Base-by-base conservation (phyloP, 2,797 vertebrate species). In the Benthosema pterotum region DNA sequence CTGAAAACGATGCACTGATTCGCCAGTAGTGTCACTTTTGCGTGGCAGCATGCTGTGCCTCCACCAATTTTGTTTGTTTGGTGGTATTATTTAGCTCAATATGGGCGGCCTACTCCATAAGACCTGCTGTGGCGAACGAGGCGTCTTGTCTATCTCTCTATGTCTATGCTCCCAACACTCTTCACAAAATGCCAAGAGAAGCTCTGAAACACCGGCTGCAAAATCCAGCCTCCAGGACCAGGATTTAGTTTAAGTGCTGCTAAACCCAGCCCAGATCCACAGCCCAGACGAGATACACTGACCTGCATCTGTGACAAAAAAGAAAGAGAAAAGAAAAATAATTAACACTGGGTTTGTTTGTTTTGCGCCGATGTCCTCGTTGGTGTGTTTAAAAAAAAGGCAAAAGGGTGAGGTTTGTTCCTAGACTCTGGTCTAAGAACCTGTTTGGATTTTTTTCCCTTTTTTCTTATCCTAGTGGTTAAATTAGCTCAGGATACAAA, bases 321-420 rank as follows among this genome's bases (percentile, higher is more conserved):
- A 72, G 9, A n/a, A 25, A 25, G 22, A 25, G 5, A 25, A 25
- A 12, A 52, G 3, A 52, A 19, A 17, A 52, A 52, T 1, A n/a
- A 50, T 46, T 90, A 90, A 92, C 92, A 85, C 91, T 90, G 94
- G 72, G 80, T 78, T 56, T 14, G 3, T n/a, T 46, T n/a, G 14
- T 72, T 66, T 43, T 51, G 67, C n/a, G 28, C 63, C 49, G 74
- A 51, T 43, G 60, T 19, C 14, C 38, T 45, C 28, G 22, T 45
- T 52, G 11, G 52, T 60, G 74, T 67, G 64, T 62, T 47, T 28
- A 32, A 32, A 32, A 32, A 25, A 25, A 25, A 5, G 5, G 5
- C 25, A 32, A 32, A 38, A 64, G 83, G 82, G 70, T 19, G 55
- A 67, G 82, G 79, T 76, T 38, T n/a, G 70, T 32, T 28, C 69